Conservation (phyloP, 2,113 vertebrate species). For the Hippocampus zosterae region DNA sequence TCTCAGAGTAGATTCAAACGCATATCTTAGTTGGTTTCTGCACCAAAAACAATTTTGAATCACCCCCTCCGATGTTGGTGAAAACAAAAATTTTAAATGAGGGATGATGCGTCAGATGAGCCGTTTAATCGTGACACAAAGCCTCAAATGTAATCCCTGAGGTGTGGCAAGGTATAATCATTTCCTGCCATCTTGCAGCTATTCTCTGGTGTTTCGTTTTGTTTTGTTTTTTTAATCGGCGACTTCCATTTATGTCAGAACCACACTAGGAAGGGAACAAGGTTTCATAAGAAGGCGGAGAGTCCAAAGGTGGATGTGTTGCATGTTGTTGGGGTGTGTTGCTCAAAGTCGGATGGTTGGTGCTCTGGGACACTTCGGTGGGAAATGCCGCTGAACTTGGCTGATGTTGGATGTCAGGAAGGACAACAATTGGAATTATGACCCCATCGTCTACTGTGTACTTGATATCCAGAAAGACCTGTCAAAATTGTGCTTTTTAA, state of each 20-base stretch:
- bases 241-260: conserved; percentile 5
- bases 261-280: conserved; percentile 30
- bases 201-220: not conserved
- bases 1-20: no score
- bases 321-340: conserved; percentile 1
- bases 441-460: conserved; percentile 56
- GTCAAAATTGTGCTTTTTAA: not conserved
- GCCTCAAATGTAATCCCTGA: no score
- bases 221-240: not conserved
- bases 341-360: conserved; percentile 17
- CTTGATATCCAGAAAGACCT: conserved; percentile 64
- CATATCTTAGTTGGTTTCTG: no score
- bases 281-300: conserved; percentile 43
- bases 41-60: no score
- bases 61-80: no score
- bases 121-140: no score
- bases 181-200: not conserved
- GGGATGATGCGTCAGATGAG: no score
- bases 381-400: conserved; percentile 30
- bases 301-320: not conserved
- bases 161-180: not conserved
- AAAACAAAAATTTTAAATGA: no score
- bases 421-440: conserved; percentile 54
- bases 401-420: conserved; percentile 18
- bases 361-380: conserved; percentile 14